Evolutionary conservation across 2,113 vertebrate species (phyloP), one percentile per base, ranked within the genome.

Genomic region (Progne subis): DNA sequence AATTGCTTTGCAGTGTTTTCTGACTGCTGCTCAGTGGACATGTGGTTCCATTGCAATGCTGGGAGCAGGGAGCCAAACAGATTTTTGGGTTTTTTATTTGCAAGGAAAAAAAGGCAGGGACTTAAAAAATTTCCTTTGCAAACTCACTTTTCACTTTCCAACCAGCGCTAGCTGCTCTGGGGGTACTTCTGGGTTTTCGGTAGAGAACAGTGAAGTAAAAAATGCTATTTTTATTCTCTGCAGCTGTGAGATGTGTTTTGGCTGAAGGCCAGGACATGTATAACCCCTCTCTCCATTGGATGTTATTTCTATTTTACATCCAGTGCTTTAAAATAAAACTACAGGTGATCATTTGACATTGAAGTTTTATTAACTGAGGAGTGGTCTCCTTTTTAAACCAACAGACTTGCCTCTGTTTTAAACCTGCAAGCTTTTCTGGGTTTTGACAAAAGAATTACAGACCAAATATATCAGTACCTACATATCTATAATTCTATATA

Each of bases 241-340:
- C 82, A 96, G 86, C 64, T 86, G 76, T 44, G 41, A 88, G 61
- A 80, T 75, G 72, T 88, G 75, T 90, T 92, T 81, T 92, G 82
- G 72, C 85, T 95, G 93, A 60, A 83, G 68, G 34, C 92, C 75
- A 83, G 76, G 83, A 64, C 16, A 34, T 28, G n/a, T 88, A 70
- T 52, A 82, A 60, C 2, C 10, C 29, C 11, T 8, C 3, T 23
- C 12, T 34, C 24, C 23, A 56, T 44, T 94, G 47, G 56, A 74
- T 88, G 72, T 92, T 93, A 86, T 92, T 95, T 96, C 46, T 94
- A 78, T 88, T 94, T 96, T 88, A 91, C 55, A 82, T 90, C 68
- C 68, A 77, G 83, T 59, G 26, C 53, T 94, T 93, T 68, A 83
- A 95, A 93, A 83, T 78, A n/a, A 61, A 79, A 26, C 67, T 65